Percentiles rank a stretch among this genome's conserved stretches.
Evolutionary conservation across 2,797 vertebrate species (phyloP).

Genomic region (Chloroceryle inda): DNA sequence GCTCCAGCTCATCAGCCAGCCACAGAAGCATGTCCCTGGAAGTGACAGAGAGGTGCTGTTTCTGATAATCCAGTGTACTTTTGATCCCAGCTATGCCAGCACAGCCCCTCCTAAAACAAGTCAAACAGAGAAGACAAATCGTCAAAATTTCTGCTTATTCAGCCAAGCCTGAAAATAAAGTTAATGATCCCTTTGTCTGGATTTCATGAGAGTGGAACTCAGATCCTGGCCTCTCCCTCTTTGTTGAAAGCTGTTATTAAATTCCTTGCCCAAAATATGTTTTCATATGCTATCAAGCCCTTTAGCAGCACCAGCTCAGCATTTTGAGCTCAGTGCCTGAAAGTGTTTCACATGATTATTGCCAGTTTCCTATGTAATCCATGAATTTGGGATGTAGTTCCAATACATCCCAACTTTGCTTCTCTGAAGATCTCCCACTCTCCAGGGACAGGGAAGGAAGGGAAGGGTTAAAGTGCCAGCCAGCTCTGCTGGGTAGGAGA

Average conservation of each 20-base stretch:
- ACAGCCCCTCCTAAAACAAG: not conserved
- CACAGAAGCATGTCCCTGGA: not conserved
- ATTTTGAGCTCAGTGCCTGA: not conserved
- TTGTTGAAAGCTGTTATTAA: conserved; percentile 37
- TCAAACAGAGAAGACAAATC: not conserved
- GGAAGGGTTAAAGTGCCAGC: not conserved
- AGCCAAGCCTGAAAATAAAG: conserved; percentile 61
- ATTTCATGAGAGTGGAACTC: not conserved
- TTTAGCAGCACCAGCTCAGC: not conserved
- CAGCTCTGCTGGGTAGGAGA: not conserved
- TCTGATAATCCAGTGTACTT: not conserved
- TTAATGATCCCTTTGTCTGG: conserved; percentile 43
- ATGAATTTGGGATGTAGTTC: not conserved
- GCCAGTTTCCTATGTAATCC: not conserved
- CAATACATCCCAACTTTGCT: not conserved
- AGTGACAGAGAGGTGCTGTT: not conserved
- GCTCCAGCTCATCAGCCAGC: not conserved
- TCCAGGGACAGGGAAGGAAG: not conserved
- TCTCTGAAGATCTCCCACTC: not conserved
- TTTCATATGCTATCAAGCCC: not conserved
- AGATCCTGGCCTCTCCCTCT: not conserved
- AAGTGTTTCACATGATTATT: not conserved
- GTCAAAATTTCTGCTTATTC: conserved; percentile 24
- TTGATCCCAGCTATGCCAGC: not conserved
- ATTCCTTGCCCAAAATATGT: conserved; percentile 17